Conservation (phyloP, 2,888 invertebrate species). For the Dynastes maya region DNA sequence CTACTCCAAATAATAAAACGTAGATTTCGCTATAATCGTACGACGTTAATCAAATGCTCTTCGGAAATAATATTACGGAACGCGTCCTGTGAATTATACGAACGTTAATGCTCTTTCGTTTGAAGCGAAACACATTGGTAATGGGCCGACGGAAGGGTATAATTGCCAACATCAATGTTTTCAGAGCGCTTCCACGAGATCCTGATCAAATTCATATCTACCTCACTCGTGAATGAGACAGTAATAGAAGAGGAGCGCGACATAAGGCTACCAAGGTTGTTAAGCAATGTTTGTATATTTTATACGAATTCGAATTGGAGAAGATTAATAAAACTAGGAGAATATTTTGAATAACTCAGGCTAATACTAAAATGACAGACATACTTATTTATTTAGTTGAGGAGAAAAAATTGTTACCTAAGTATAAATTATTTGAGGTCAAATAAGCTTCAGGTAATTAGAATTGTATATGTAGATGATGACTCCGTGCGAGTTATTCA, state of each 20-base stretch:
- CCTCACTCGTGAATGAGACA: background rate
- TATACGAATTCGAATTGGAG: too few species aligned
- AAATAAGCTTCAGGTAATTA: too few species aligned
- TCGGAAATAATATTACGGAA: background rate
- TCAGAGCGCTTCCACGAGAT: background rate
- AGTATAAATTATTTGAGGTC: too few species aligned
- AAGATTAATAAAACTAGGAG: too few species aligned
- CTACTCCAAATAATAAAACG: constrained; percentile 14
- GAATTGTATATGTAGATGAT: too few species aligned
- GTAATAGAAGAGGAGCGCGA: background rate
- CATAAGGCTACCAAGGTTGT: too few species aligned
- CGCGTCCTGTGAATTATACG: constrained; percentile 13
- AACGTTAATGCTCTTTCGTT: constrained; percentile 18
- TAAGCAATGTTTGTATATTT: too few species aligned
- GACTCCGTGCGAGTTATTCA: too few species aligned
- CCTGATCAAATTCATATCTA: constrained; percentile 1
- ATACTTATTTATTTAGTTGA: too few species aligned
- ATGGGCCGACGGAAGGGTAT: background rate
- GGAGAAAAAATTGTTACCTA: too few species aligned
- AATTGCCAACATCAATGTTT: constrained; percentile 33
- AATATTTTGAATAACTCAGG: too few species aligned
- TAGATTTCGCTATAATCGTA: constrained; percentile 2
- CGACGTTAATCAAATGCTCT: constrained; percentile 3
- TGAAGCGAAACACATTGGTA: constrained; percentile 5
- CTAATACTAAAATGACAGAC: too few species aligned